These are phyloP conservation scores for Propithecus deckenii DNA, from an alignment of 2,797 vertebrate species.

Conservation along the genomic window DNA sequence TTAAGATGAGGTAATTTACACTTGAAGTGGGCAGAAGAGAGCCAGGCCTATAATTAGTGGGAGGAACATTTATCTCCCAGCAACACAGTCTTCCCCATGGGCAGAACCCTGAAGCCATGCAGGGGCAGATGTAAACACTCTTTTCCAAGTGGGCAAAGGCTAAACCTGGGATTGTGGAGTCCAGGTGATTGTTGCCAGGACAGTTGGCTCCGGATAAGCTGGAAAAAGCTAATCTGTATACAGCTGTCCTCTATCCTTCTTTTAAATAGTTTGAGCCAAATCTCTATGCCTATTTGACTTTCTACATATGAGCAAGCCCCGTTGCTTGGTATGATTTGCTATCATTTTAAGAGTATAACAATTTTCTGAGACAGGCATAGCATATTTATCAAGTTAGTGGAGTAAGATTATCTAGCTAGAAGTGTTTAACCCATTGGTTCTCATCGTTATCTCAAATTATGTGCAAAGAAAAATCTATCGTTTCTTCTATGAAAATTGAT, in stretches of 20 bases:
- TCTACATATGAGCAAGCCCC: not conserved
- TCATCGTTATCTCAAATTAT: not conserved
- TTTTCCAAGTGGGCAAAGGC: constrained; percentile 75
- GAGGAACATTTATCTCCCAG: constrained; percentile 84
- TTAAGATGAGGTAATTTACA: constrained; percentile 84
- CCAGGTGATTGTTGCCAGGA: constrained; percentile 76
- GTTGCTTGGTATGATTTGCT: not conserved
- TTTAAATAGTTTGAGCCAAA: constrained; percentile 62
- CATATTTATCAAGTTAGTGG: not conserved
- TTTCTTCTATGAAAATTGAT: not conserved
- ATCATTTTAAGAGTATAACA: constrained; percentile 3
- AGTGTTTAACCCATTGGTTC: not conserved
- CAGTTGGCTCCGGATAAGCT: constrained; percentile 70
- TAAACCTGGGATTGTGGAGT: constrained; percentile 63
- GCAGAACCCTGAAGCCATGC: constrained; percentile 75
- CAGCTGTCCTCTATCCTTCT: constrained; percentile 56
- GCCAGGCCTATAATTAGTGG: constrained; percentile 84
- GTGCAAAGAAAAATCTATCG: not conserved
- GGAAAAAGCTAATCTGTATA: constrained; percentile 67
- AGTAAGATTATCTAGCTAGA: not conserved
- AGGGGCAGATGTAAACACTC: constrained; percentile 79
- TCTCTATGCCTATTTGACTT: constrained; percentile 61
- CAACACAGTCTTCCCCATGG: constrained; percentile 77
- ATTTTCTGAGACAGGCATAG: not conserved
- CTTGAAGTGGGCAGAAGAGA: constrained; percentile 81